Conservation (phyloP, 2,888 invertebrate species). For the Emmelina monodactyla region DNA sequence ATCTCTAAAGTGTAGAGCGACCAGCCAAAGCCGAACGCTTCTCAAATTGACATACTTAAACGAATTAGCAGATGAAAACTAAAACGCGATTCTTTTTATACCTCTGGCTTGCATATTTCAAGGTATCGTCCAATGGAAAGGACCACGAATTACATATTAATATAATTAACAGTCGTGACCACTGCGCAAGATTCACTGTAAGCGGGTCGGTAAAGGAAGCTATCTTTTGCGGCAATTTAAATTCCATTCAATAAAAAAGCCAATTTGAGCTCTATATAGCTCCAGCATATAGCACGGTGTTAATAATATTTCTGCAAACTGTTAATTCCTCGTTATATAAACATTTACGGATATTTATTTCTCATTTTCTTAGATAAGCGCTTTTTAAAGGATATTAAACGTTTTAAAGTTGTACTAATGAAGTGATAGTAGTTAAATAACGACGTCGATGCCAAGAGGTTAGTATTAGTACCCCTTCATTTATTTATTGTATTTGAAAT, state of each 20-base stretch:
- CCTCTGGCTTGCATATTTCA: neutral
- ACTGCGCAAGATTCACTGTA: slow-evolving; percentile 33
- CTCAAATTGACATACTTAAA: too few relatives aligned
- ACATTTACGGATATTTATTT: too few relatives aligned
- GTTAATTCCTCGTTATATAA: neutral
- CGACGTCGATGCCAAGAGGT: too few relatives aligned
- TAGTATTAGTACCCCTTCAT: too few relatives aligned
- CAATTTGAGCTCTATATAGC: slow-evolving; percentile 21
- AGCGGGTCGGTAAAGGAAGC: slow-evolving; percentile 40
- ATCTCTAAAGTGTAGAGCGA: too few relatives aligned
- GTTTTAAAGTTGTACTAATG: too few relatives aligned
- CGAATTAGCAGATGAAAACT: too few relatives aligned
- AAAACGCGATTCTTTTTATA: neutral
- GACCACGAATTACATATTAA: slow-evolving; percentile 27
- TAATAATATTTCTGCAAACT: neutral
- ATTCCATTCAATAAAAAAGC: slow-evolving; percentile 51
- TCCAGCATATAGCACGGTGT: neutral
- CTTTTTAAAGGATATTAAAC: too few relatives aligned
- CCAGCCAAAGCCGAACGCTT: too few relatives aligned
- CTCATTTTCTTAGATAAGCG: too few relatives aligned
- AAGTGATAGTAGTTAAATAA: too few relatives aligned
- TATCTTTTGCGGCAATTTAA: slow-evolving; percentile 46
- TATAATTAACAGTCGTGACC: slow-evolving; percentile 52
- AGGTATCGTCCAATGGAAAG: slow-evolving; percentile 8
- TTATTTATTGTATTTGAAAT: too few relatives aligned